A percentile compares a stretch with the other conserved stretches of the same genome.
These are phyloP conservation scores for Stenurella melanura DNA, from an alignment of 2,888 invertebrate species.

Conservation along the genomic window DNA sequence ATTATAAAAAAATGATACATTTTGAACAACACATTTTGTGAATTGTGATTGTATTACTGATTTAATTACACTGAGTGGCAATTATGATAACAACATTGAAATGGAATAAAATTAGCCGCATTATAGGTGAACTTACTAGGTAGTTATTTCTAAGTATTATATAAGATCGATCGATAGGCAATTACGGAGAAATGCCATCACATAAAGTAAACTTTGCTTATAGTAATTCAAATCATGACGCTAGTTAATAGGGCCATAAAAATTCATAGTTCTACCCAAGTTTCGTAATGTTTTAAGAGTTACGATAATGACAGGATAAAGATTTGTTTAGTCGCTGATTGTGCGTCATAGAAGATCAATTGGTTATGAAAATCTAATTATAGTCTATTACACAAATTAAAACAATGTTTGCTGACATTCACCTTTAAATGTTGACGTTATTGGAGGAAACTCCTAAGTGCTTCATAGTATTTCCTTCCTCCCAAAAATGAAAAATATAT, in stretches of 20 bases:
- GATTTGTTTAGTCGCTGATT: no score
- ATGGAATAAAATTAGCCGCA: neutral
- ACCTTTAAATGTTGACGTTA: no score
- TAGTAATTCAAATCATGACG: constrained; percentile 10
- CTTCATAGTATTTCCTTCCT: no score
- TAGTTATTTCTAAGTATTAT: neutral
- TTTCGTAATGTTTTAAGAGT: neutral
- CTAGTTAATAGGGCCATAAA: neutral
- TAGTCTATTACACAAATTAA: no score
- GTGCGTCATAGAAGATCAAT: no score
- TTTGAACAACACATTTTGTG: neutral
- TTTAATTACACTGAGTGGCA: neutral
- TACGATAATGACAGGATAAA: no score
- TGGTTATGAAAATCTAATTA: no score
- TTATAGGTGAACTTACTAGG: neutral
- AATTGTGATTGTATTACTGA: neutral
- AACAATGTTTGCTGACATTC: no score
- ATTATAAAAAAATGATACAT: no score
- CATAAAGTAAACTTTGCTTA: neutral
- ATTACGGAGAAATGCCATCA: constrained; percentile 16
- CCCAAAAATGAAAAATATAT: no score
- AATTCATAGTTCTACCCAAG: neutral
- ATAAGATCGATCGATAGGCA: constrained; percentile 18
- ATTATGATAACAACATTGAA: neutral
- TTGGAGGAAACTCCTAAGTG: no score